Conservation (phyloP, 2,797 vertebrate species). For the Peromyscus aztecus region DNA sequence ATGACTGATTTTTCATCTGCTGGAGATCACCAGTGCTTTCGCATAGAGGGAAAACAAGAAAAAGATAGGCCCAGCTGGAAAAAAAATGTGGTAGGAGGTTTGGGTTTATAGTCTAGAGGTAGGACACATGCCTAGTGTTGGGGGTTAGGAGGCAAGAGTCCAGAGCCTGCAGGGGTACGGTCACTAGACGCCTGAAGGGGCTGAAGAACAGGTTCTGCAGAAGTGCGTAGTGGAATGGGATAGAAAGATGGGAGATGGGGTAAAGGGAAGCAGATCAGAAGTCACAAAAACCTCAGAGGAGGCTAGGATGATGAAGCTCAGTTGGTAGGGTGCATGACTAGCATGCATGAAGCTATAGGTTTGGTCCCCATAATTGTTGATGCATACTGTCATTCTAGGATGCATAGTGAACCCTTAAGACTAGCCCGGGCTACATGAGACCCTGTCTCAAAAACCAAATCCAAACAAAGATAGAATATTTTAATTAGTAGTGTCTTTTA, state of each 20-base stretch:
- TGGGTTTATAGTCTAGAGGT: neutral
- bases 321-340: neutral
- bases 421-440: neutral
- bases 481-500: conserved; percentile 36
- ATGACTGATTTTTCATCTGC: neutral
- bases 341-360: neutral
- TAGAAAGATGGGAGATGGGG: neutral
- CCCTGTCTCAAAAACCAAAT: neutral
- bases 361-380: neutral
- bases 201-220: neutral
- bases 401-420: neutral
- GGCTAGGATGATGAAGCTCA: neutral
- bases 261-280: neutral
- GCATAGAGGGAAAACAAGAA: neutral
- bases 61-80: neutral
- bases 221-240: neutral
- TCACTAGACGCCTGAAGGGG: neutral
- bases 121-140: neutral
- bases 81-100: neutral
- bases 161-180: neutral
- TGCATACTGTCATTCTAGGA: neutral
- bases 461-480: neutral
- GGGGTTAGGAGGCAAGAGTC: neutral
- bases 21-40: neutral
- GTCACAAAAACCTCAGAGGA: neutral